Evolutionary conservation across 2,888 invertebrate species (phyloP), one percentile per base, ranked within the genome.

Genomic region (Germaria angustata): DNA sequence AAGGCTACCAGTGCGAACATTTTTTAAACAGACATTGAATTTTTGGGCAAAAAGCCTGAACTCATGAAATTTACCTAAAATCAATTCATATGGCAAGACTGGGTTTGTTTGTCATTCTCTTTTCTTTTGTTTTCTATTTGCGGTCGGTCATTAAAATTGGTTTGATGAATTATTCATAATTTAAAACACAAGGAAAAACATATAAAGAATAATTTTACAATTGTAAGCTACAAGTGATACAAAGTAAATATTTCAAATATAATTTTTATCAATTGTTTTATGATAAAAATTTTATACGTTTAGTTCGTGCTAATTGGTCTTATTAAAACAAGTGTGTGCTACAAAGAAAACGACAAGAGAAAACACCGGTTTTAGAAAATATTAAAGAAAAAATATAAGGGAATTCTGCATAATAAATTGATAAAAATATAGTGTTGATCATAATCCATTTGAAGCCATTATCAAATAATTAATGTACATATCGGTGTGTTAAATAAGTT

Each of bases 111-210:
- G 68, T 69, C 81, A 73, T 75, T 82, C 77, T 78, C 77, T 55
- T 71, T 76, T 76, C 66, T 69, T 81, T 78, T 75, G 66, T 78
- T 66, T 78, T 69, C 46, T 65, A 51, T 75, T 78, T 82, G 78
- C 57, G 78, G 81, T 82, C 69, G 78, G 81, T 78, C 68, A 77
- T 81, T 65, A 44, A 71, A 49, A 61, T n/a, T 28, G 57, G 71
- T 72, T 76, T 61, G 63, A 57, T 28, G 49, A 71, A 57, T 65
- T 79, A 57, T 66, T 69, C 73, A 78, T 57, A 69, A 49, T 81
- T 76, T 57, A 55, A 24, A 63, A 32, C 32, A 71, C 63, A 22
- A n/a, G 9, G 6, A 20, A 61, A 66, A 34, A 15, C 2, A n/a
- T 49, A 53, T 17, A 61, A 69, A 9, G 1, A 46, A 28, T 8